These are phyloP conservation scores for Gila robusta DNA, from an alignment of 2,797 vertebrate genomes.

Conservation along the genomic window DNA sequence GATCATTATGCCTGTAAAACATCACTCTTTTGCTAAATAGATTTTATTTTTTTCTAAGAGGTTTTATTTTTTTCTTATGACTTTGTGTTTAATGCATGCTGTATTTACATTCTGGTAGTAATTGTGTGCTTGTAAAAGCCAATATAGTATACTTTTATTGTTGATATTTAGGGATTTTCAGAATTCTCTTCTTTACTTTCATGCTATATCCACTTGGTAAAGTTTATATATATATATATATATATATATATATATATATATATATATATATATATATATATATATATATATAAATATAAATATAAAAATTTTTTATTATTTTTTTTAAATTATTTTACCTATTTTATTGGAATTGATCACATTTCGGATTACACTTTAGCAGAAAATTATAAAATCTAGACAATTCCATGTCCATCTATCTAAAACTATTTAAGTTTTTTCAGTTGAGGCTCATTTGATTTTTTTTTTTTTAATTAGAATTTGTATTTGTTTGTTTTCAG, in stretches of 20 bases:
- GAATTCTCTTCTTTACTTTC: neutral
- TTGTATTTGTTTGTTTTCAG: constrained; percentile 72
- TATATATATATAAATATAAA: too few relatives aligned
- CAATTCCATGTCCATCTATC: neutral
- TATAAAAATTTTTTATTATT: too few relatives aligned
- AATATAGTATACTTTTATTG: neutral
- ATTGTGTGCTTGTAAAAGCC: neutral
- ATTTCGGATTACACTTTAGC: neutral
- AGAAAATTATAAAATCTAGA: neutral
- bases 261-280: too few relatives aligned
- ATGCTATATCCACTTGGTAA: neutral
- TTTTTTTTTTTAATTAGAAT: neutral
- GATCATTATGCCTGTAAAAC: neutral
- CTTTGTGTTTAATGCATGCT: neutral
- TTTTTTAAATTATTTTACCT: too few relatives aligned
- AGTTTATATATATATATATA: too few relatives aligned
- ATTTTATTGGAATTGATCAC: neutral
- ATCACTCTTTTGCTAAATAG: neutral
- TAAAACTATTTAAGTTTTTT: neutral
- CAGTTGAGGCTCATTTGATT: neutral
- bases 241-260: too few relatives aligned
- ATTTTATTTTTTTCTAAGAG: neutral
- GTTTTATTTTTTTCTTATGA: neutral
- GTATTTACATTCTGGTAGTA: neutral
- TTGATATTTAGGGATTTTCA: neutral